Conservation (phyloP, 1,140 invertebrate species). For the Trachelipus rathkii region DNA sequence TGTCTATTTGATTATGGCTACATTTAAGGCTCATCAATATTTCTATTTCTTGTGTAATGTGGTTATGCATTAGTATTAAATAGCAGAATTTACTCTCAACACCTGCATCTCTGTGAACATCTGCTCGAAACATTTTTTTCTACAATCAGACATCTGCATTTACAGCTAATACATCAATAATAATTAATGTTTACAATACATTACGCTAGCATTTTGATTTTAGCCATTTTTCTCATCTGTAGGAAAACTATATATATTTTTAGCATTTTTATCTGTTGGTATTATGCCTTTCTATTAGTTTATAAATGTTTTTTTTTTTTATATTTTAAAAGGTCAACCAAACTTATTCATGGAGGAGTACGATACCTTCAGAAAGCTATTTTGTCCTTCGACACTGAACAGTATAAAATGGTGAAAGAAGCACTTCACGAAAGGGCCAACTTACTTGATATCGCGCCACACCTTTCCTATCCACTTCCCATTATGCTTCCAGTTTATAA, state of each 20-base stretch:
- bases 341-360: slow-evolving; percentile 98
- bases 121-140: too few relatives aligned
- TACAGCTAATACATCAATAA: too few relatives aligned
- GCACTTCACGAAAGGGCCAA: slow-evolving; percentile 91
- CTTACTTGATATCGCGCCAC: slow-evolving; percentile 91
- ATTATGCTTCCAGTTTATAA: slow-evolving; percentile 98
- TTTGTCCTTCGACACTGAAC: slow-evolving; percentile 84
- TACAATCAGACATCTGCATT: too few relatives aligned
- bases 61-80: too few relatives aligned
- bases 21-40: too few relatives aligned
- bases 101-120: too few relatives aligned
- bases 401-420: slow-evolving; percentile 97
- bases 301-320: slow-evolving; percentile 4
- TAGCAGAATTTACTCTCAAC: too few relatives aligned
- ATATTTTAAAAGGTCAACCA: slow-evolving; percentile 68
- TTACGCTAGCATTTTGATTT: too few relatives aligned
- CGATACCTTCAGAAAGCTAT: slow-evolving; percentile 97
- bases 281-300: neutral
- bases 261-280: neutral
- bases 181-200: too few relatives aligned
- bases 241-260: neutral
- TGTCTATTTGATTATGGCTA: too few relatives aligned
- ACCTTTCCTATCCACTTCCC: slow-evolving; percentile 91
- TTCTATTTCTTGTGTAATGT: too few relatives aligned
- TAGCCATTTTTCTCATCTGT: neutral